Evolutionary conservation across 2,888 invertebrate genomes (phyloP).

Genomic region (Troides oblongomaculatus): DNA sequence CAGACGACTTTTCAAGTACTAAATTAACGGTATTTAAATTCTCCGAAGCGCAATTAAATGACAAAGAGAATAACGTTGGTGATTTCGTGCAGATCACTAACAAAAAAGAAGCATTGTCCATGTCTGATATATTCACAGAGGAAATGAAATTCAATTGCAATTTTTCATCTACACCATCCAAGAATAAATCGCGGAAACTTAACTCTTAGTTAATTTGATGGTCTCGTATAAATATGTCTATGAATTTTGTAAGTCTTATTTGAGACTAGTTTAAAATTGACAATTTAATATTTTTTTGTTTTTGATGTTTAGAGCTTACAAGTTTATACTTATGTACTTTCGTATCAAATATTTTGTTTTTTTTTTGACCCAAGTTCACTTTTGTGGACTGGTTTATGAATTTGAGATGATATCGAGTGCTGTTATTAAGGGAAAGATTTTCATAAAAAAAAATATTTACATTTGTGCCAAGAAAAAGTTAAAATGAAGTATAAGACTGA

Average conservation of each 20-base stretch:
- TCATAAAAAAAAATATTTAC: too few relatives aligned
- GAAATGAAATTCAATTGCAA: conserved; percentile 72
- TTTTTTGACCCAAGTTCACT: conserved; percentile 55
- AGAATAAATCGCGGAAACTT: conserved; percentile 63
- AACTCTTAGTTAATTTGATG: conserved; percentile 41
- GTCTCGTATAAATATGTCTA: conserved; percentile 37
- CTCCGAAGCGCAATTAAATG: conserved; percentile 53
- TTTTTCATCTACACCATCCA: conserved; percentile 74
- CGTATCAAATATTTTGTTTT: not conserved
- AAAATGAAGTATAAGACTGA: conserved; percentile 37
- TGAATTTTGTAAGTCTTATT: conserved; percentile 51
- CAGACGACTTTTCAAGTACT: conserved; percentile 45
- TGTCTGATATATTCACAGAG: conserved; percentile 70
- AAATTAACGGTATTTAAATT: conserved; percentile 50
- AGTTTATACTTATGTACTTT: not conserved
- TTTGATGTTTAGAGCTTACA: not conserved
- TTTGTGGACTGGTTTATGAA: conserved; percentile 56
- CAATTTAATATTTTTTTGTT: not conserved
- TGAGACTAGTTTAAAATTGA: conserved; percentile 4
- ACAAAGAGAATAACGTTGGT: conserved; percentile 61
- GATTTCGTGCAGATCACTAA: conserved; percentile 53
- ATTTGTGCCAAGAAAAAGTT: not conserved
- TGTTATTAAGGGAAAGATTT: conserved; percentile 1
- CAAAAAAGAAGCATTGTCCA: conserved; percentile 65
- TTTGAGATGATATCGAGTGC: conserved; percentile 35